A percentile compares a stretch with the other conserved stretches of the same genome.
These are phyloP conservation scores for Dryococelus australis DNA, from an alignment of 2,888 invertebrate genomes.

Conservation along the genomic window DNA sequence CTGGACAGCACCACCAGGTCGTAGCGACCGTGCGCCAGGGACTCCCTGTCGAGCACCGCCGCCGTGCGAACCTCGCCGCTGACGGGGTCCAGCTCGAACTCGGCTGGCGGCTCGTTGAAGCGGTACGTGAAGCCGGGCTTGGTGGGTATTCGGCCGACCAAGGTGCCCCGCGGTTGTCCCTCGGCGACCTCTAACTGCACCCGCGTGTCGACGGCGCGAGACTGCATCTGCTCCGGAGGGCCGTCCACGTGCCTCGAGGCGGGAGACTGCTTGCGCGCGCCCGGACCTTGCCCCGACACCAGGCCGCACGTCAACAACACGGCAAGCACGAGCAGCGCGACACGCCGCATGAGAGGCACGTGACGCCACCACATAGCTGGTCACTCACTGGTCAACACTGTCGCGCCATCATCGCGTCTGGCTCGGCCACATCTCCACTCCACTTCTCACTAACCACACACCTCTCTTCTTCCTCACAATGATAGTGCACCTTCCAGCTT, in stretches of 20 bases:
- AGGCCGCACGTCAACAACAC: slow-evolving; percentile 49
- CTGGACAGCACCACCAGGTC: slow-evolving; percentile 92
- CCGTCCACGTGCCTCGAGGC: not conserved
- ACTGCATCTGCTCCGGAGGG: slow-evolving; percentile 69
- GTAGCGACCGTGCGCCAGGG: slow-evolving; percentile 77
- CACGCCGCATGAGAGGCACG: slow-evolving; percentile 35
- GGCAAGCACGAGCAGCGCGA: slow-evolving; percentile 37
- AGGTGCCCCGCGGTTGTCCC: slow-evolving; percentile 81
- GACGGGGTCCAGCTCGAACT: slow-evolving; percentile 83
- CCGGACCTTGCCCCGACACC: slow-evolving; percentile 21
- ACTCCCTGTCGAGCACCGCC: slow-evolving; percentile 84
- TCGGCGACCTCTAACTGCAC: slow-evolving; percentile 87
- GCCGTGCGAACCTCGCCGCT: slow-evolving; percentile 87
- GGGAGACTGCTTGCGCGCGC: slow-evolving; percentile 3
- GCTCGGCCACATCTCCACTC: not conserved
- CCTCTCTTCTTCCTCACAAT: too few species aligned
- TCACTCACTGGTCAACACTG: slow-evolving; percentile 37
- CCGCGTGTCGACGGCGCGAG: slow-evolving; percentile 85
- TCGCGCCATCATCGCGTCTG: not conserved
- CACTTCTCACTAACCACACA: not conserved
- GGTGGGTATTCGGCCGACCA: slow-evolving; percentile 87
- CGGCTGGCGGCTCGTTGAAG: slow-evolving; percentile 89
- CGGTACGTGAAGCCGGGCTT: slow-evolving; percentile 89
- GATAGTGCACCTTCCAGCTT: not conserved
- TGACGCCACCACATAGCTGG: slow-evolving; percentile 52